Percentiles rank a stretch among this genome's conserved stretches.
phyloP scores from a whole-genome alignment of 2,113 vertebrate species.

The Jaculus jaculus region DNA sequence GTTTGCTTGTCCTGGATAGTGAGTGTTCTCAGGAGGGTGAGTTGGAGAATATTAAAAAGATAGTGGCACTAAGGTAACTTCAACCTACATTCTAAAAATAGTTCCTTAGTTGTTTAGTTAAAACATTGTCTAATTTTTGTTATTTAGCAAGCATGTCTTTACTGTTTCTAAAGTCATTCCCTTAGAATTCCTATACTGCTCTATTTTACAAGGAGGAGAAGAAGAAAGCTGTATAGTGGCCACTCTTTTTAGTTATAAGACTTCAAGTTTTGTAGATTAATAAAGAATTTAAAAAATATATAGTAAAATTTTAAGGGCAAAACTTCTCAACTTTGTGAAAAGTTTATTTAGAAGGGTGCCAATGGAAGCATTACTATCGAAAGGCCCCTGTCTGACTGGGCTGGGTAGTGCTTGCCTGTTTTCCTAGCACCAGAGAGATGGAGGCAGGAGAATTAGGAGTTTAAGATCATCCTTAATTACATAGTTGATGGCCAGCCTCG shows the following conservation, averaged over 20 bases:
- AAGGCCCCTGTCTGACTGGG: constrained; percentile 14
- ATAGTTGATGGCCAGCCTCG: no score
- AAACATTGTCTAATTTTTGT: constrained; percentile 50
- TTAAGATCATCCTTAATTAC: no score
- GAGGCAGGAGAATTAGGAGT: no score
- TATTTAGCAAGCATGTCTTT: not conserved
- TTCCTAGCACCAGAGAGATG: no score
- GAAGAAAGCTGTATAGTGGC: not conserved
- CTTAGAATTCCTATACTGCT: not conserved
- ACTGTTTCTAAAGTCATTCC: constrained; percentile 16
- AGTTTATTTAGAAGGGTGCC: constrained; percentile 26
- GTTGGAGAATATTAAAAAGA: constrained; percentile 62
- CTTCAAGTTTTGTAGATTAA: constrained; percentile 2
- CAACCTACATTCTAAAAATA: constrained; percentile 70
- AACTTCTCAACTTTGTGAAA: not conserved
- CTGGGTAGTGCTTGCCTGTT: not conserved
- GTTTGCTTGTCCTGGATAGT: constrained; percentile 71
- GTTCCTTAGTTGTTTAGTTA: constrained; percentile 34
- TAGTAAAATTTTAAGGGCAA: not conserved
- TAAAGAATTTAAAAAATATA: constrained; percentile 40
- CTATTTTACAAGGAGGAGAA: not conserved
- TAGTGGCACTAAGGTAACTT: constrained; percentile 40
- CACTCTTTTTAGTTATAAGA: constrained; percentile 41
- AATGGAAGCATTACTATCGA: constrained; percentile 11
- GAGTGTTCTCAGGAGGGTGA: constrained; percentile 63